Evolutionary conservation across 2,113 vertebrate genomes (phyloP).

Genomic region (Rostratula benghalensis): DNA sequence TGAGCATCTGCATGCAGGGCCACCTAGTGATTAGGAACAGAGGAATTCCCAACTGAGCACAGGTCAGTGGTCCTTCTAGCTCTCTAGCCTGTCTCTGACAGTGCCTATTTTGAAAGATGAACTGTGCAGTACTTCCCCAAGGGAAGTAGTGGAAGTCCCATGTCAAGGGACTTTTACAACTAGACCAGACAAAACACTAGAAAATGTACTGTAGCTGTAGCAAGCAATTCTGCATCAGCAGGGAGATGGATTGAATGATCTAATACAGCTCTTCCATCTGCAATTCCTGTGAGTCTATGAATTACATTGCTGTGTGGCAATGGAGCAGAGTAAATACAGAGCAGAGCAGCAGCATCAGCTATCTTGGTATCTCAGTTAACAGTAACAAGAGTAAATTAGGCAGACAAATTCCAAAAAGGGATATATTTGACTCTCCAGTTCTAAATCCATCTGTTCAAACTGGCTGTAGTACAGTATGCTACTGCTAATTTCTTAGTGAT

Average conservation of each 20-base stretch:
- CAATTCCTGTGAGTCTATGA: constrained; percentile 64
- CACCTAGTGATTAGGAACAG: constrained; percentile 2
- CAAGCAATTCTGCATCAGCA: constrained; percentile 39
- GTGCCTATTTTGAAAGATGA: constrained; percentile 54
- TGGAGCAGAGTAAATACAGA: constrained; percentile 63
- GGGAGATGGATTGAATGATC: constrained; percentile 62
- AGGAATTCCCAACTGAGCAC: neutral
- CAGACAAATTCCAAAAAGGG: constrained; percentile 69
- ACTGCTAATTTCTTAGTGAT: constrained; percentile 44
- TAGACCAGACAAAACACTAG: constrained; percentile 50
- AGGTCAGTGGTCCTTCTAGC: neutral
- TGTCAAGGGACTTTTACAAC: constrained; percentile 48
- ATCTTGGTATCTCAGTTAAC: constrained; percentile 53
- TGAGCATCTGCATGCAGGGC: neutral
- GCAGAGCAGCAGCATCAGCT: constrained; percentile 50
- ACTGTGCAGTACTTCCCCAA: constrained; percentile 9
- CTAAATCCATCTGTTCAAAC: constrained; percentile 75
- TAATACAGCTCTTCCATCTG: constrained; percentile 66
- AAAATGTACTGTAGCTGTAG: constrained; percentile 52
- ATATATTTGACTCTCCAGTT: constrained; percentile 64
- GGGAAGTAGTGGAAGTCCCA: neutral
- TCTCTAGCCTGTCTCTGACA: constrained; percentile 19
- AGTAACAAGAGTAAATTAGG: constrained; percentile 64
- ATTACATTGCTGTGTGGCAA: constrained; percentile 60
- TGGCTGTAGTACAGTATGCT: constrained; percentile 39